phyloP scores from a whole-genome alignment of 2,888 invertebrate genomes.

The Willowsia nigromaculata region DNA sequence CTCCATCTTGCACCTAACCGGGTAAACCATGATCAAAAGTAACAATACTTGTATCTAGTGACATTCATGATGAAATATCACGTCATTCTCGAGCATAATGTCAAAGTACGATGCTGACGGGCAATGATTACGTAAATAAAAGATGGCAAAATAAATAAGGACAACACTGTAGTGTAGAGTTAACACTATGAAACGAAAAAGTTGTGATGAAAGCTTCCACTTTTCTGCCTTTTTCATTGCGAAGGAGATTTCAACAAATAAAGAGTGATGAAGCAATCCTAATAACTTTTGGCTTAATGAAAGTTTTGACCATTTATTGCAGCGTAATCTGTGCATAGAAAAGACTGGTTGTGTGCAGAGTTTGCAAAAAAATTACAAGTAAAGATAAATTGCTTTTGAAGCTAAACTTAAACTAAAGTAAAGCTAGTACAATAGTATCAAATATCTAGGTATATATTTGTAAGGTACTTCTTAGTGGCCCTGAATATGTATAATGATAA shows the following conservation, averaged over 20 bases:
- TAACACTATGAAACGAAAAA: neutral
- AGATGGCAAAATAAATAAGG: neutral
- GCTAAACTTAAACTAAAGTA: no score
- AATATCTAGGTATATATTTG: no score
- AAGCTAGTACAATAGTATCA: no score
- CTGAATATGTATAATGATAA: no score
- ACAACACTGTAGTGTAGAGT: neutral
- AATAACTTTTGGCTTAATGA: neutral
- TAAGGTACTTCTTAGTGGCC: no score
- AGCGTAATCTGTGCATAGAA: no score
- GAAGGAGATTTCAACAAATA: neutral
- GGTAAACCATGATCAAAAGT: neutral
- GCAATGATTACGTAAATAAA: neutral
- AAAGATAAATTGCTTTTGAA: no score
- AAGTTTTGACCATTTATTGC: neutral
- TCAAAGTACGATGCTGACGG: neutral
- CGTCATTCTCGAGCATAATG: neutral
- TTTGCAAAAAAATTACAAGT: no score
- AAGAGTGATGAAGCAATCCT: neutral
- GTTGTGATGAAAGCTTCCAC: neutral
- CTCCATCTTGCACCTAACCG: neutral
- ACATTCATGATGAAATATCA: slow-evolving; percentile 6
- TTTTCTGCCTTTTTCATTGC: neutral
- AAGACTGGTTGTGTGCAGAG: no score
- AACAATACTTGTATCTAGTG: neutral